A percentile compares a stretch with the other conserved stretches of the same genome.
These are phyloP conservation scores for Ctenodactylus gundi DNA, from an alignment of 2,113 vertebrate genomes.

Conservation along the genomic window DNA sequence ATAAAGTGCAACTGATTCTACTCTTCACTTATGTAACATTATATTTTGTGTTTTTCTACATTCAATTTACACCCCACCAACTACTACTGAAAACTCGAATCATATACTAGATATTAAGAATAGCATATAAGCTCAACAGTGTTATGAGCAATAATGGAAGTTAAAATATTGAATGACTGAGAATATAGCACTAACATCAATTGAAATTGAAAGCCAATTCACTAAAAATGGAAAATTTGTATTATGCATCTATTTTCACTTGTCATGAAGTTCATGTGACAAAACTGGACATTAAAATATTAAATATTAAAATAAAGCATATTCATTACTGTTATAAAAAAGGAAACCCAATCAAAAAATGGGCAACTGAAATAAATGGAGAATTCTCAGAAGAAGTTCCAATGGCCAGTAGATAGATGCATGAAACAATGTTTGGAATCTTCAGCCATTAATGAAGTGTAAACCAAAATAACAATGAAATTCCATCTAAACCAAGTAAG, in stretches of 20 bases:
- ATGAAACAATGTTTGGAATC: no score
- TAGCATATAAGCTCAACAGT: neutral
- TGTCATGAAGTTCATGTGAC: neutral
- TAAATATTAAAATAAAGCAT: neutral
- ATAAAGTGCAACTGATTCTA: neutral
- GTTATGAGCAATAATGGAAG: neutral
- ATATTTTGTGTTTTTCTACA: neutral
- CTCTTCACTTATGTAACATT: neutral
- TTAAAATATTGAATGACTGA: neutral
- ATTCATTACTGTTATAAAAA: neutral
- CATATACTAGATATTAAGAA: neutral
- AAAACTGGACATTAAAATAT: neutral
- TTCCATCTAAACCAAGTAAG: no score
- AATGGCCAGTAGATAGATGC: no score
- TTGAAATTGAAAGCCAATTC: neutral
- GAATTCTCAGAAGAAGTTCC: no score
- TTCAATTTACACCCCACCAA: neutral
- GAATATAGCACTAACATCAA: neutral
- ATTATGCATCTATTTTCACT: neutral
- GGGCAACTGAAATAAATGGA: no score
- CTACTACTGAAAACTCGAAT: neutral
- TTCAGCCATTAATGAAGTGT: no score
- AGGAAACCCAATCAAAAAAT: no score
- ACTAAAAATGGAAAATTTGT: neutral
- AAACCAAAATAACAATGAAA: no score